Base-by-base conservation (phyloP, 2,888 invertebrate genomes). In the Nesidiocoris tenuis region DNA sequence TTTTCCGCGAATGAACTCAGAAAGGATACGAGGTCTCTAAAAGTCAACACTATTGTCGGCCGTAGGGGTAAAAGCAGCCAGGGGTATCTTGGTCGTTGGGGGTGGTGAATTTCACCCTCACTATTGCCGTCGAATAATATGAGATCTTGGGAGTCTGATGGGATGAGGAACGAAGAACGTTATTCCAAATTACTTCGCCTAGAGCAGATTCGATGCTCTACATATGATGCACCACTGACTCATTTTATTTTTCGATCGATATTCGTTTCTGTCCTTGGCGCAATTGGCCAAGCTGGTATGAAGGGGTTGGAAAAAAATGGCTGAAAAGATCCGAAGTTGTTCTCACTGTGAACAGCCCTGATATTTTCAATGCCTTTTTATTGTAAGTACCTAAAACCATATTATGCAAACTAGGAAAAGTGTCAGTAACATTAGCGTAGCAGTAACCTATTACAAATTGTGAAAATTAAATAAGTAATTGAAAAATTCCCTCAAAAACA, bases 1-100 rank as follows among this genome's bases (percentile, higher is more conserved):
- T 72, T 72, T 61, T 19, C 1, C 17, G 12, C 16, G 22, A 39
- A 16, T 39, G 55, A n/a, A 54, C 21, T 55, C 12, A 16, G 16
- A n/a, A 19, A 25, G 39, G 65, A 1, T 2, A n/a, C 12, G 24
- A n/a, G n/a, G 12, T n/a, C 16, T 65, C 55, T 67, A 67, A 67
- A 67, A 67, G 67, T 67, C 67, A 72, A 61, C 56, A 23, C 70
- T 67, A 54, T 67, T 67, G 67, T 67, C 56, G 39, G 56, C 61
- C 12, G 17, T 61, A n/a, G 22, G 22, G 19, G 61, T 61, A 19
- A 61, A 61, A 61, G 12, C 61, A 39, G 39, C 39, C 5, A n/a
- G 5, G 39, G 3, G 12, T 39, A 39, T 3, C 39, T 7, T 39
- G 12, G 39, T 39, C 3, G 39, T 39, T 39, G 39, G 3, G 12